These are phyloP conservation scores for Brachypodius melanocephalos DNA, from an alignment of 2,113 vertebrate genomes.

Conservation along the genomic window DNA sequence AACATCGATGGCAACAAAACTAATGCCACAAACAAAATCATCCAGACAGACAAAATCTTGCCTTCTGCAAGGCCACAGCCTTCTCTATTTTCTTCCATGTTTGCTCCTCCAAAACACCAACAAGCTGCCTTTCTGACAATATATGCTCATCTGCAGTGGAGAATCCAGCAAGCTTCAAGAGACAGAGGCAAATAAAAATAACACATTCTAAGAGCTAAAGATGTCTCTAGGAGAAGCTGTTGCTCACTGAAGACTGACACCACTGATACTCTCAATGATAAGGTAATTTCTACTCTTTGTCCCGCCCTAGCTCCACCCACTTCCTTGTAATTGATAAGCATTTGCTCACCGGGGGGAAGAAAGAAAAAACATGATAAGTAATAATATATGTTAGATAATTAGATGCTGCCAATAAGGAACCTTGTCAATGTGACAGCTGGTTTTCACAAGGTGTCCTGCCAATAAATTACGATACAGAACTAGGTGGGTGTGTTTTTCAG, in stretches of 20 bases:
- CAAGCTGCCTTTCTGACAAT: not conserved
- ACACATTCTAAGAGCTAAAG: not conserved
- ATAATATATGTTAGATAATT: not conserved
- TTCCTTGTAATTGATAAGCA: not conserved
- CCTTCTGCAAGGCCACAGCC: not conserved
- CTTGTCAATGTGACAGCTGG: not conserved
- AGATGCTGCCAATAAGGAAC: not conserved
- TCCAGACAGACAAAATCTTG: not conserved
- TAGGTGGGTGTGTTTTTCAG: not conserved
- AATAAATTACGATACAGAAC: not conserved
- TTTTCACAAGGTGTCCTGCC: not conserved
- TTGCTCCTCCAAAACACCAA: not conserved
- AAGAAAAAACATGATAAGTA: not conserved
- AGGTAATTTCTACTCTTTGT: not conserved
- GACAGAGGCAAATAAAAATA: not conserved
- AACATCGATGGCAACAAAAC: conserved; percentile 30
- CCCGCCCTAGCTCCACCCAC: conserved; percentile 8
- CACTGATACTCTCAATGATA: not conserved
- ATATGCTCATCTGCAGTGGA: not conserved
- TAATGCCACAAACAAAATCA: not conserved
- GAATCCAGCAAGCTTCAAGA: not conserved
- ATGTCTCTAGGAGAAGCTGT: not conserved
- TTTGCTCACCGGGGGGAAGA: not conserved
- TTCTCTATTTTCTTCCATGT: conserved; percentile 26
- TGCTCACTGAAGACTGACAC: not conserved